phyloP scores from a whole-genome alignment of 2,797 vertebrate species.

The Hydrolagus colliei region DNA sequence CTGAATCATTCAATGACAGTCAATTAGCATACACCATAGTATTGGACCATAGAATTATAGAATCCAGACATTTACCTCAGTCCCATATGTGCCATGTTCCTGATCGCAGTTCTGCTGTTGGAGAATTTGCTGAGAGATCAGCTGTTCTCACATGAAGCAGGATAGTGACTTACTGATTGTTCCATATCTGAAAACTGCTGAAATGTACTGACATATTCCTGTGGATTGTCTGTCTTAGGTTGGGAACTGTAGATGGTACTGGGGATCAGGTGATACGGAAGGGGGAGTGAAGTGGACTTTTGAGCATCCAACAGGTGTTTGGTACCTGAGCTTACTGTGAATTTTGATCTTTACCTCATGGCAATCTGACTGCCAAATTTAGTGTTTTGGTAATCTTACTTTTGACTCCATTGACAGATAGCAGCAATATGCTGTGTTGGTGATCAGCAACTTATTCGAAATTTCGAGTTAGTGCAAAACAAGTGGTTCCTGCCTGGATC shows the following conservation, averaged over 20 bases:
- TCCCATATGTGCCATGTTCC: too few relatives aligned
- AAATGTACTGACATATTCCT: not conserved
- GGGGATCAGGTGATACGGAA: too few relatives aligned
- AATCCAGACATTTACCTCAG: not conserved
- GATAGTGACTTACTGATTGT: not conserved
- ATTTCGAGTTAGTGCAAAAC: not conserved
- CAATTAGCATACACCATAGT: not conserved
- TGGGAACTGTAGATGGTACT: too few relatives aligned
- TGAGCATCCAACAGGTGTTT: not conserved
- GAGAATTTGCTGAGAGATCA: too few relatives aligned
- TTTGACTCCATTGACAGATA: too few relatives aligned
- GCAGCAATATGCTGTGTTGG: too few relatives aligned
- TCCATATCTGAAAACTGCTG: not conserved
- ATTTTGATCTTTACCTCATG: not conserved
- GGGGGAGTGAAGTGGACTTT: not conserved
- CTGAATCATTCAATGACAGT: not conserved
- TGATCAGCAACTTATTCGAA: too few relatives aligned
- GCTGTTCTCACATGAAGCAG: not conserved
- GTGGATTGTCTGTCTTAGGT: too few relatives aligned
- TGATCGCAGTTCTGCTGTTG: too few relatives aligned
- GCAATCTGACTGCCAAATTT: not conserved
- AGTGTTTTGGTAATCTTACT: not conserved
- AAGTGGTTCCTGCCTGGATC: not conserved
- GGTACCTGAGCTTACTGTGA: not conserved
- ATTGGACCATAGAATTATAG: not conserved